These are phyloP conservation scores for Cenopis cana DNA, from an alignment of 2,888 invertebrate species.

Conservation along the genomic window DNA sequence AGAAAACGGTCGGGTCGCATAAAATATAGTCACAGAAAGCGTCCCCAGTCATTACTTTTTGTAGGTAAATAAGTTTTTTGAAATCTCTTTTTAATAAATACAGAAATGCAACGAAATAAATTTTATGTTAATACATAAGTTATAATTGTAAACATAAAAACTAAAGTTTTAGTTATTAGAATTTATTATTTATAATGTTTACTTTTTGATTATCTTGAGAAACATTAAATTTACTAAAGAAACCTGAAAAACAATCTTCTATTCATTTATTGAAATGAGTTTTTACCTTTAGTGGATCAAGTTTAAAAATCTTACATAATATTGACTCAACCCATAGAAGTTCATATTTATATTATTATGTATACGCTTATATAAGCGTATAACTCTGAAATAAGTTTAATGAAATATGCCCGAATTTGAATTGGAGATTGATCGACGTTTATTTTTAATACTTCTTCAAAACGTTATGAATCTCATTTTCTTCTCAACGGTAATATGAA, in stretches of 20 bases:
- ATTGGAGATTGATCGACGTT: background rate
- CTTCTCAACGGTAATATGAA: no score
- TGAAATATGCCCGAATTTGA: background rate
- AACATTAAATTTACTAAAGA: no score
- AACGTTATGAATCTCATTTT: background rate
- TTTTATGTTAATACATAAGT: no score
- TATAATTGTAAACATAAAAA: no score
- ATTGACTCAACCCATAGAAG: background rate
- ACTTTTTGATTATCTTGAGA: no score
- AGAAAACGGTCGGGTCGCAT: constrained; percentile 3
- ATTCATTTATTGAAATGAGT: no score
- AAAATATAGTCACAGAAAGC: constrained; percentile 4
- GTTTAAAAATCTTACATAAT: background rate
- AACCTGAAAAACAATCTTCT: no score
- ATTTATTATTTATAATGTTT: no score
- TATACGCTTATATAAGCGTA: background rate
- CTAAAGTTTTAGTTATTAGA: no score
- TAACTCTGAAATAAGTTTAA: background rate
- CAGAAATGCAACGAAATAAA: background rate
- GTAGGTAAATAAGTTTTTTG: background rate
- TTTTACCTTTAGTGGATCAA: background rate
- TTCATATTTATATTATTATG: no score
- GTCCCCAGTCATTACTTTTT: background rate
- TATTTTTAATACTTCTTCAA: background rate
- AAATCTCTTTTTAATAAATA: background rate